Conservation (phyloP, 2,888 invertebrate species). For the Deilephila porcellus region DNA sequence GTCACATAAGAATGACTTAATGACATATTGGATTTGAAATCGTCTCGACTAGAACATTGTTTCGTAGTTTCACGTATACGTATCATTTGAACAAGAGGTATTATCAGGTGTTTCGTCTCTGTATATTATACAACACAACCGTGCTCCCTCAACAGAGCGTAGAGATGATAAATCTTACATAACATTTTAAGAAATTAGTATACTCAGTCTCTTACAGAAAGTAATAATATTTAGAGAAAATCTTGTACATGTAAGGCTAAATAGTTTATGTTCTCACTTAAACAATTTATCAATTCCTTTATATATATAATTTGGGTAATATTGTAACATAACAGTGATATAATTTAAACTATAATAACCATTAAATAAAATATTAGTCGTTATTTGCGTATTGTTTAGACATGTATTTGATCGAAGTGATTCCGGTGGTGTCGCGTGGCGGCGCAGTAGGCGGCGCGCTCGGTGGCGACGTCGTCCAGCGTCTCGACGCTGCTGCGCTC, state of each 20-base stretch:
- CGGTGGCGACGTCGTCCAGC: slow-evolving; percentile 64
- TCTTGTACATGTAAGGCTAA: background rate
- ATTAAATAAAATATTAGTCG: background rate
- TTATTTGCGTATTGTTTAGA: slow-evolving; percentile 62
- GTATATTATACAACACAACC: background rate
- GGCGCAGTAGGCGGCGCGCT: slow-evolving; percentile 70
- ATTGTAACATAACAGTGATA: background rate
- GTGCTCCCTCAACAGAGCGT: background rate
- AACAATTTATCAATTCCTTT: slow-evolving; percentile 16
- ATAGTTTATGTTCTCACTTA: background rate
- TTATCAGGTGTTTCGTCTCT: slow-evolving; percentile 38
- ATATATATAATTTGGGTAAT: background rate
- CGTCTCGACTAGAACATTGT: background rate
- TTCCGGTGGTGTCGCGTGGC: slow-evolving; percentile 60
- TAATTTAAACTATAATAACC: background rate
- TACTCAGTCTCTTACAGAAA: background rate
- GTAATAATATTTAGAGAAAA: background rate
- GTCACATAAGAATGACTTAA: slow-evolving; percentile 23
- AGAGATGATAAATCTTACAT: background rate
- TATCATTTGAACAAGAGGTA: slow-evolving; percentile 53
- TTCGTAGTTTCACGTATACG: slow-evolving; percentile 59
- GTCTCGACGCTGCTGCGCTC: slow-evolving; percentile 80
- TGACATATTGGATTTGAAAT: background rate
- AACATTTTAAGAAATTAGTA: background rate
- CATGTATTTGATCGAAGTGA: slow-evolving; percentile 85